Evolutionary conservation across 1,140 invertebrate species (phyloP), one percentile per base, ranked within the genome.

Genomic region (Meloidogyne hapla): DNA sequence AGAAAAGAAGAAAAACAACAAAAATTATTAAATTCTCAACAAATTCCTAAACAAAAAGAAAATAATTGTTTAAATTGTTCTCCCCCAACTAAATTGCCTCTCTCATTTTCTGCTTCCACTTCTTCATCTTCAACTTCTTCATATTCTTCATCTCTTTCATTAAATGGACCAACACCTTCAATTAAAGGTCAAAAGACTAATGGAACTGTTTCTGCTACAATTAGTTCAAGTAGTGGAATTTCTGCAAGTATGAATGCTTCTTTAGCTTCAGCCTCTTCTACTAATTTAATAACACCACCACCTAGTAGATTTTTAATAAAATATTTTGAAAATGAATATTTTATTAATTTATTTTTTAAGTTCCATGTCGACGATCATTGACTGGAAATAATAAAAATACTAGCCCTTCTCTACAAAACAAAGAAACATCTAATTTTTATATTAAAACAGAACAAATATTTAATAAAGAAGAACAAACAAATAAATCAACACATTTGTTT

Each of bases 401-500:
- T 42, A 18, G 2, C 6, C 5, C 8, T 8, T n/a, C 5, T n/a
- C 48, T n/a, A 56, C 42, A 45, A 45, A 42, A 10, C 40, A 48
- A 48, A 48, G 45, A 48, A 48, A 48, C 18, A 48, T 18, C 18
- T 15, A n/a, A 48, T n/a, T 72, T 12, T 56, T 12, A 71, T 18
- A 71, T 71, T 2, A 71, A 48, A 73, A 65, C 77, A 33, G 68
- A n/a, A 10, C 1, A 2, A 76, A 21, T 8, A 8, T 8, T 76
- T 21, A n/a, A 71, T n/a, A 69, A 18, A n/a, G 38, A 33, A 75
- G 18, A 38, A 48, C 3, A 75, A 45, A 26, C 23, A 33, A 74
- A 25, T 68, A 42, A 74, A 45, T 74, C 68, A 75, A 12, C 40
- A 33, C 76, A 80, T 71, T 56, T 72, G 69, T 70, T 42, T 18